Evolutionary conservation across 2,797 vertebrate genomes (phyloP), one percentile per base, ranked within the genome.

Genomic region (Pitangus sulphuratus): DNA sequence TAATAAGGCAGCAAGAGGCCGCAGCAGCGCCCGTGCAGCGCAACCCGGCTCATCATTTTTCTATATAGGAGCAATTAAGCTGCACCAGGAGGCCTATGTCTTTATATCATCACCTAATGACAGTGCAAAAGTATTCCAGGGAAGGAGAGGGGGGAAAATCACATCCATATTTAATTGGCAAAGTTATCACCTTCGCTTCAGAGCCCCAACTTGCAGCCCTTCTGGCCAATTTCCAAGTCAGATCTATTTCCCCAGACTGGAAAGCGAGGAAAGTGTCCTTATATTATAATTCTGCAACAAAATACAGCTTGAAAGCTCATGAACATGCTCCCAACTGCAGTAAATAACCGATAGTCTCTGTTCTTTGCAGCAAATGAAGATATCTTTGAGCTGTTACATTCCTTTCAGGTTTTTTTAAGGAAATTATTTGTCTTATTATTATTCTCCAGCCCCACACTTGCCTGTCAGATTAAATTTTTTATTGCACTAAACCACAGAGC

Each of bases 401-500:
- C 69, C 45, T 83, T 82, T 62, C 72, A 47, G 80, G n/a, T 87
- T 81, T 90, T 95, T 92, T 80, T 20, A 70, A 75, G 87, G 89
- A 65, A 87, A 88, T 90, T 61, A 64, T 84, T 90, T 88, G 94
- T 94, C 91, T 30, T 95, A 65, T 94, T 96, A 50, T 95, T 13
- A 37, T 93, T 91, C 95, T 90, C 87, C 85, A 93, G 85, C 90
- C 95, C 92, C 91, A 84, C 84, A 31, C 86, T 95, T 69, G 95
- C 91, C 95, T 97, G 97, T 97, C 98, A 98, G 97, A 92, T 97
- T 87, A 85, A 16, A 93, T 97, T 97, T 96, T 98, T 97, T 97
- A 97, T 97, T 97, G 91, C 91, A 45, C 87, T 33, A 89, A 97
- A 93, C 57, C 82, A 72, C 97, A 91, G 95, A 97, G 97, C 98